Evolutionary conservation across 2,888 invertebrate species (phyloP).

Genomic region (Pherbina coryleti): DNA sequence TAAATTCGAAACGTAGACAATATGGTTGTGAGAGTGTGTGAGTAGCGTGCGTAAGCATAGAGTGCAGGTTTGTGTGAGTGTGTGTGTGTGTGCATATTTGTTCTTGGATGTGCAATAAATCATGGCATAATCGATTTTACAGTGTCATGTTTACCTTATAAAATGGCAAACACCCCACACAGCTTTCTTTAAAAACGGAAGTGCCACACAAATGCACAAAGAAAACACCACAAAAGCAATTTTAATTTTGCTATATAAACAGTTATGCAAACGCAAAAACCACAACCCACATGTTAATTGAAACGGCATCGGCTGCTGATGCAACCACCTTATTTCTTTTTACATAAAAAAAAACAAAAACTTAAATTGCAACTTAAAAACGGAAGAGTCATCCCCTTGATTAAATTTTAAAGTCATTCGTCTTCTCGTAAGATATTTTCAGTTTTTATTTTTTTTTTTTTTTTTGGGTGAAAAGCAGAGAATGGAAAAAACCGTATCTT

Average conservation of each 20-base stretch:
- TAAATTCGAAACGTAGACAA: background rate
- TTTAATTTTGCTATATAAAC: background rate
- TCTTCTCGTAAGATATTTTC: no score
- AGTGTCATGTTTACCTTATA: background rate
- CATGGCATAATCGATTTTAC: slow-evolving; percentile 28
- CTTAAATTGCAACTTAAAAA: background rate
- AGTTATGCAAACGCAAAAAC: background rate
- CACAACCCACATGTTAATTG: background rate
- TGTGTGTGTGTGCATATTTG: background rate
- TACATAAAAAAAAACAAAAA: background rate
- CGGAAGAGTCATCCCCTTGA: background rate
- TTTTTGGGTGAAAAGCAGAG: no score
- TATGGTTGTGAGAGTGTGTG: background rate
- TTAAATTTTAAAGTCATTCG: no score
- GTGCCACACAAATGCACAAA: background rate
- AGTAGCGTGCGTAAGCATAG: background rate
- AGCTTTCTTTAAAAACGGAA: background rate
- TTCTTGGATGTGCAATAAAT: slow-evolving; percentile 18
- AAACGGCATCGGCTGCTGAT: background rate
- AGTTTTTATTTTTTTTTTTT: no score
- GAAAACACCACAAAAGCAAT: background rate
- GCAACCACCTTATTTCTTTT: background rate
- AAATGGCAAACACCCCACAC: background rate
- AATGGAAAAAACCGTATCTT: no score
- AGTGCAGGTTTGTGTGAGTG: background rate